Conservation (phyloP, 2,888 invertebrate genomes). For the Plagiodera versicolora region DNA sequence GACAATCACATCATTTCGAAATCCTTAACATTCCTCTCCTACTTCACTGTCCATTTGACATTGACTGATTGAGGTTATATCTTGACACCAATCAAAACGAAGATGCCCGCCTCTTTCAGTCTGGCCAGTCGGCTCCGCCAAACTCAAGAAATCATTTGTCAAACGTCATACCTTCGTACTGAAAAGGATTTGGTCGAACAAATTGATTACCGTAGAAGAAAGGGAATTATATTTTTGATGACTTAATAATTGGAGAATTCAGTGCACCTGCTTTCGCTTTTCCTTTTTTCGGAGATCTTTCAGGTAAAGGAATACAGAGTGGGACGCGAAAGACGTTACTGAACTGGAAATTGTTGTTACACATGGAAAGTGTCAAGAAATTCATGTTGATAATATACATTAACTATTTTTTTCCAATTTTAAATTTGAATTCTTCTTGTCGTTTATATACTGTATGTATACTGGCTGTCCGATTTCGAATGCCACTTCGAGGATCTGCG, state of each 20-base stretch:
- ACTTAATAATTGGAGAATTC: constrained; percentile 15
- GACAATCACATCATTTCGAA: not conserved
- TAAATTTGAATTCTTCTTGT: too few relatives aligned
- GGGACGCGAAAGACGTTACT: too few relatives aligned
- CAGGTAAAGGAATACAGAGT: not conserved
- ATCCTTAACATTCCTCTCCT: not conserved
- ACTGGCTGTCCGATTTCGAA: too few relatives aligned
- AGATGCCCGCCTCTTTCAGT: constrained; percentile 23
- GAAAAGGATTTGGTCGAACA: constrained; percentile 21
- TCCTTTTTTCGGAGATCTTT: not conserved
- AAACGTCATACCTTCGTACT: constrained; percentile 26
- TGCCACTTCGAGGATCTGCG: too few relatives aligned
- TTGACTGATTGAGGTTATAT: constrained; percentile 43
- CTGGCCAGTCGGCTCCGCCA: constrained; percentile 20
- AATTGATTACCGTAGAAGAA: constrained; percentile 21
- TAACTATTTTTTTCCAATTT: too few relatives aligned
- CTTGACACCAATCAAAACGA: constrained; percentile 47
- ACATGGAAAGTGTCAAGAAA: too few relatives aligned
- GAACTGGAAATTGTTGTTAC: too few relatives aligned
- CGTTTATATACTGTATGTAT: too few relatives aligned
- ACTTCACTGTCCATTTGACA: constrained; percentile 28
- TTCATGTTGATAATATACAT: too few relatives aligned
- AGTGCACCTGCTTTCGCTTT: not conserved
- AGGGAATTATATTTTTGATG: constrained; percentile 25
- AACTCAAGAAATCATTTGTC: constrained; percentile 26